phyloP scores from a whole-genome alignment of 2,888 invertebrate species.

The Cryptocheilus praepositus region DNA sequence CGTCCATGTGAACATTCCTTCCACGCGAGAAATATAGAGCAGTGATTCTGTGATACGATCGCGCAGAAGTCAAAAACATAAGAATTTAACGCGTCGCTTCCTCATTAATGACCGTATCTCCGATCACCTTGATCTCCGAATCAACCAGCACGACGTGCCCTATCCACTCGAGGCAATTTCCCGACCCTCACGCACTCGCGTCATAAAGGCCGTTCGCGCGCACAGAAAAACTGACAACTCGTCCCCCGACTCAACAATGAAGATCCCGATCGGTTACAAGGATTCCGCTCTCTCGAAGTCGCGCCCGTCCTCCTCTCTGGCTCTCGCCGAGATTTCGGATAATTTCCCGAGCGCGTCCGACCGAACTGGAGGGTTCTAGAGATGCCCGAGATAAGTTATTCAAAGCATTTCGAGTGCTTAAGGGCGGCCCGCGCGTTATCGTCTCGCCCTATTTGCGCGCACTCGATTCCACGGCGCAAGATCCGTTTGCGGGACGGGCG shows the following conservation, averaged over 20 bases:
- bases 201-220: conserved; percentile 20
- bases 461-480: no score
- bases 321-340: conserved; percentile 66
- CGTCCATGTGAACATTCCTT: no score
- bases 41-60: no score
- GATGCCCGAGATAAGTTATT: conserved; percentile 72
- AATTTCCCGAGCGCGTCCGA: conserved; percentile 71
- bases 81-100: background rate
- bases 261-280: conserved; percentile 71
- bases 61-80: background rate
- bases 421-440: conserved; percentile 60
- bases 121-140: conserved; percentile 6
- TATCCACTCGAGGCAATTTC: conserved; percentile 48
- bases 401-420: conserved; percentile 70
- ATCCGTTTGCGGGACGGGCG: no score
- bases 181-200: conserved; percentile 22
- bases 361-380: conserved; percentile 71
- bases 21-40: no score
- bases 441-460: conserved; percentile 24
- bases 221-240: conserved; percentile 22
- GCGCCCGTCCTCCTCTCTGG: conserved; percentile 17
- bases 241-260: conserved; percentile 37
- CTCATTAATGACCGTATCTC: background rate
- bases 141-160: no score
- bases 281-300: conserved; percentile 54